Evolutionary conservation across 2,797 vertebrate genomes (phyloP), one percentile per base, ranked within the genome.

Genomic region (Decapterus maruadsi): DNA sequence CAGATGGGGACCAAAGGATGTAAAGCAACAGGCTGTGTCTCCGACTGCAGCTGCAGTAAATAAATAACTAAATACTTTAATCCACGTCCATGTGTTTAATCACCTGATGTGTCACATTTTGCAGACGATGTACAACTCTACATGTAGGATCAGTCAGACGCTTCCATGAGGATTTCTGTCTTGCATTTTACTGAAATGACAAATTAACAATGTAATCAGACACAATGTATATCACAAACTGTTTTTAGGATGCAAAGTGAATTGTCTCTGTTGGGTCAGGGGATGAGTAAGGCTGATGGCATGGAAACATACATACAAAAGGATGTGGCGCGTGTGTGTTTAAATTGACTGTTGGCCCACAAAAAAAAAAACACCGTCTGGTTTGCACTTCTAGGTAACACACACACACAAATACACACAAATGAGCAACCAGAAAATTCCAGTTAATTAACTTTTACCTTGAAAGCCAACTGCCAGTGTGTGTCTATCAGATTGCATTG

Each of bases 381-480:
- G 31, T 36, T 60, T 1, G 31, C 19, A 73, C 43, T 89, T 88
- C 89, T 84, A 86, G 66, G 90, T 86, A 92, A 88, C 26, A 26
- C 26, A 26, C 26, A 88, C 26, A 26, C 26, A 26, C 26, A 26
- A 26, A 26, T 26, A 1, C 43, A 46, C 20, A 57, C 58, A 40
- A 4, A 50, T 2, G 2, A 72, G 34, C 1, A 0, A 72, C 11
- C 46, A 54, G 4, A 22, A 74, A 71, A 61, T 89, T 90, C 88
- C 71, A 84, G 10, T 55, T 62, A 60, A 81, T 62, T 53, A 38
- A 55, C 29, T 2, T 72, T 79, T 78, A 69, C 59, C 48, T 68
- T 55, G 68, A 84, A 87, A 61, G 62, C 42, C 8, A 22, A 22
- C 45, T 11, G 16, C 14, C 26, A 22, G 3, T 3, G 14, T 26